These are phyloP conservation scores for Molorchus minor DNA, from an alignment of 2,888 invertebrate species.

Conservation along the genomic window DNA sequence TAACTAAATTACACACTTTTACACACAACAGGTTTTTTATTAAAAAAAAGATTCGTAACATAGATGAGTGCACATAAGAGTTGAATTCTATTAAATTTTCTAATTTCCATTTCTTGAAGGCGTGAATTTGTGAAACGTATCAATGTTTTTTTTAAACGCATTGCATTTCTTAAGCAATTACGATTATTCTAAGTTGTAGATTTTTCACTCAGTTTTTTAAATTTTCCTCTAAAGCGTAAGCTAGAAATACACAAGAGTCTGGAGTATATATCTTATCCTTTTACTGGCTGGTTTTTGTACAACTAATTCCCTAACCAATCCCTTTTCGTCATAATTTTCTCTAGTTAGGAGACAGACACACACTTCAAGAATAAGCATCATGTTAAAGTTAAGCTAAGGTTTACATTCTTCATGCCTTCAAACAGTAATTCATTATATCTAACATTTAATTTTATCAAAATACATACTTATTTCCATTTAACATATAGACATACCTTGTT, in stretches of 20 bases:
- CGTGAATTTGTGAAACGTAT: conserved; percentile 38
- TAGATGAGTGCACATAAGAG: conserved; percentile 48
- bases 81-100: conserved; percentile 37
- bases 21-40: conserved; percentile 43
- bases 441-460: too few species aligned
- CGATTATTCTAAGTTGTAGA: conserved; percentile 52
- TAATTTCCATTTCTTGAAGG: conserved; percentile 35
- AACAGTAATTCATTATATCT: too few species aligned
- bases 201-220: conserved; percentile 52
- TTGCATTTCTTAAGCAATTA: conserved; percentile 57
- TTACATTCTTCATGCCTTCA: too few species aligned
- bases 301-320: conserved; percentile 36
- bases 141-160: conserved; percentile 45
- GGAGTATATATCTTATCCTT: conserved; percentile 37
- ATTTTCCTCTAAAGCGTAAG: conserved; percentile 57
- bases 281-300: conserved; percentile 35
- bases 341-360: conserved; percentile 10
- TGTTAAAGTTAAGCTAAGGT: neutral
- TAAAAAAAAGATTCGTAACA: conserved; percentile 46
- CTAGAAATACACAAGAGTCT: conserved; percentile 51
- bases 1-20: conserved; percentile 46
- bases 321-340: conserved; percentile 19
- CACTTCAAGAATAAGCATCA: conserved; percentile 8
- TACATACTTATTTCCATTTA: too few species aligned
- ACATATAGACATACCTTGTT: too few species aligned